A percentile compares a stretch with the other conserved stretches of the same genome.
These are phyloP conservation scores for Thymallus thymallus DNA, from an alignment of 2,113 vertebrate genomes.

Conservation along the genomic window DNA sequence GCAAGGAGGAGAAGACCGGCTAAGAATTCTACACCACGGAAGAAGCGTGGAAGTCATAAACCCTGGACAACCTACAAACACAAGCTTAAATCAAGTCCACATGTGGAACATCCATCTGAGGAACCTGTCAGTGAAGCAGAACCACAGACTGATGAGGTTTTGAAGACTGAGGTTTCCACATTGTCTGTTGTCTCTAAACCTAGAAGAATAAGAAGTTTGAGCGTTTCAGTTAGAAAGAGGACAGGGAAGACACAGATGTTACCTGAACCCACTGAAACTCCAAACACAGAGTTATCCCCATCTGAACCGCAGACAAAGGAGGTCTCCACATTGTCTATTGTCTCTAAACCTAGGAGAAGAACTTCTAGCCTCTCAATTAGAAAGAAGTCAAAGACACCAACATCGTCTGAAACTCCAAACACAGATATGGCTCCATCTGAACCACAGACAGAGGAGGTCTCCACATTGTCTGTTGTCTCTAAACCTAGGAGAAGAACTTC, in stretches of 20 bases:
- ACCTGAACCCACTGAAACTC: conserved; percentile 7
- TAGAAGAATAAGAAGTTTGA: conserved; percentile 39
- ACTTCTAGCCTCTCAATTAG: too few relatives aligned
- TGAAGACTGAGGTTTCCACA: conserved; percentile 10
- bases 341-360: too few relatives aligned
- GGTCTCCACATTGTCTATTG: too few relatives aligned
- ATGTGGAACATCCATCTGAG: conserved; percentile 30
- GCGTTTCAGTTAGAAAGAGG: conserved; percentile 53
- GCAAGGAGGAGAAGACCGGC: conserved; percentile 51
- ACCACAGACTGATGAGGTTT: conserved; percentile 35
- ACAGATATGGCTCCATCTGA: conserved; percentile 45
- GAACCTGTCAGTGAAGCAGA: conserved; percentile 39
- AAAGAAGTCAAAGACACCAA: too few relatives aligned
- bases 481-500: too few relatives aligned
- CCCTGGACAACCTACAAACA: conserved; percentile 52
- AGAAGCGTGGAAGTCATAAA: conserved; percentile 58
- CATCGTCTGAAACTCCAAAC: not conserved
- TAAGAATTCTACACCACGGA: conserved; percentile 45
- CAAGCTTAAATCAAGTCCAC: conserved; percentile 45
- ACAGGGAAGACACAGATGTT: conserved; percentile 20
- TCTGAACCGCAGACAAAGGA: conserved; percentile 23
- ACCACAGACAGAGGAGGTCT: not conserved
- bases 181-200: conserved; percentile 12
- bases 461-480: too few relatives aligned
- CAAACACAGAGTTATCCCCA: conserved; percentile 24